Conservation (phyloP, 2,888 invertebrate species). For the Ligdia adustata region DNA sequence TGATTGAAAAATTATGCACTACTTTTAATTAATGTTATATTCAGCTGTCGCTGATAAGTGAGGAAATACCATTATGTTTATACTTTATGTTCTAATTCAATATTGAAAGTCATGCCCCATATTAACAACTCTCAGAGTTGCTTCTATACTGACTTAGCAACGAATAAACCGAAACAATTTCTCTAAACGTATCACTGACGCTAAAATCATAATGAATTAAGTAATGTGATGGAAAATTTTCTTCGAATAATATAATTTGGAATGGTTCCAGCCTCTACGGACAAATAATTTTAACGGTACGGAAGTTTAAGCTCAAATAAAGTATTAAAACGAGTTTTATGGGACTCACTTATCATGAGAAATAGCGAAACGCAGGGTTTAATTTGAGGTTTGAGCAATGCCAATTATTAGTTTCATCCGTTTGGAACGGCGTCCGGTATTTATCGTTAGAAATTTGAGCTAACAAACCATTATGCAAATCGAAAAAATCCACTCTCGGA, state of each 20-base stretch:
- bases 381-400: conserved; percentile 67
- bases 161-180: conserved; percentile 52
- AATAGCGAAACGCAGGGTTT: conserved; percentile 67
- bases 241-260: conserved; percentile 80
- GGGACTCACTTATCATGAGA: conserved; percentile 68
- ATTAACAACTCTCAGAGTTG: conserved; percentile 42
- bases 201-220: conserved; percentile 68
- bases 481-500: conserved; percentile 50
- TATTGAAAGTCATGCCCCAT: too few relatives aligned
- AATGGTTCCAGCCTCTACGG: conserved; percentile 73
- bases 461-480: conserved; percentile 56
- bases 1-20: too few relatives aligned
- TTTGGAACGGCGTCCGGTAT: conserved; percentile 25
- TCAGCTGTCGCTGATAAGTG: too few relatives aligned
- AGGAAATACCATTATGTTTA: too few relatives aligned
- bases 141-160: conserved; percentile 51
- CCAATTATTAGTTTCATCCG: conserved; percentile 41
- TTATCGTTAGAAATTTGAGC: conserved; percentile 40
- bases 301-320: conserved; percentile 80
- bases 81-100: too few relatives aligned
- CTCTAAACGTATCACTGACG: conserved; percentile 52
- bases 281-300: conserved; percentile 78
- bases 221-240: conserved; percentile 68
- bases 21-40: too few relatives aligned
- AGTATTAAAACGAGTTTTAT: conserved; percentile 78